Evolutionary conservation across 2,797 vertebrate species (phyloP), one percentile per base, ranked within the genome.

Genomic region (Podarcis siculus): DNA sequence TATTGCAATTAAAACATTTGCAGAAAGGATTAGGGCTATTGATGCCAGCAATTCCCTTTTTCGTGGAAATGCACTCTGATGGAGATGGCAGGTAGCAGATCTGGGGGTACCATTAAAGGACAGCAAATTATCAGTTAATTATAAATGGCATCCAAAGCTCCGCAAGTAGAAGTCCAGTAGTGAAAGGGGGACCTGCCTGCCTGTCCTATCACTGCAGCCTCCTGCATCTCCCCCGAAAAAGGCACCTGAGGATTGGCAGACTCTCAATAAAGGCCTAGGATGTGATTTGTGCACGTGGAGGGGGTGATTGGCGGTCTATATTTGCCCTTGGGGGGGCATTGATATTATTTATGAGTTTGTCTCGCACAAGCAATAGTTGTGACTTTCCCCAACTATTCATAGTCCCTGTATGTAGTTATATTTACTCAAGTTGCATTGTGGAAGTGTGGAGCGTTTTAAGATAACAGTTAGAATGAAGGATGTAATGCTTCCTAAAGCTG

Each of bases 61-160:
- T 69, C 93, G 92, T 87, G 92, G 94, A 94, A 94, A 94, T 95
- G 94, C 94, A 92, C 90, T 94, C 91, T 93, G 91, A 94, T 95
- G 94, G 90, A 93, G 93, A 93, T 94, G 93, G 92, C 93, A 94
- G 92, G 94, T 72, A 80, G 79, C 49, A 80, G 8, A 80, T 61
- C 25, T 35, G n/a, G n/a, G 55, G 32, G 55, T 67, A 39, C 42
- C 30, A 49, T 32, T 71, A 49, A 5, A 83, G 42, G 67, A 71
- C 2, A 55, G 19, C 8, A 82, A 42, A 42, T 42, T 39, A 15
- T 49, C 39, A 71, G 1, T 45, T 83, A 32, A 61, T 80, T 61
- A 79, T 58, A 17, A 79, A 21, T 23, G 58, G 15, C 19, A 79
- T 21, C 21, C 32, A 25, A 76, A 39, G 37, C 37, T 76, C 21